Conservation (phyloP, 1,140 invertebrate species). For the Heliothis virescens region DNA sequence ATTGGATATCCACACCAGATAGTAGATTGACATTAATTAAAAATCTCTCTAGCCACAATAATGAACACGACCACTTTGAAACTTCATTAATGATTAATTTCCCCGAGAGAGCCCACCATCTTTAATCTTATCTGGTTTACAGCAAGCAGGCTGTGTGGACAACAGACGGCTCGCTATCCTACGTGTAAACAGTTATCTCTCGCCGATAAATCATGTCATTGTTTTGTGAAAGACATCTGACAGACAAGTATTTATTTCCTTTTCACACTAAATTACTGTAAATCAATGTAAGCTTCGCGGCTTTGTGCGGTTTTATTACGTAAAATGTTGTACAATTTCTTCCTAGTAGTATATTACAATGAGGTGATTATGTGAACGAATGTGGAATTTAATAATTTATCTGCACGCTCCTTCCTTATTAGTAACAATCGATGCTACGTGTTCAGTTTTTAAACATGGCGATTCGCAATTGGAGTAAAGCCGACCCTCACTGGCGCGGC, state of each 20-base stretch:
- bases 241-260: conserved; percentile 56
- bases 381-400: conserved; percentile 34
- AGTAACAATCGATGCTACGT: conserved; percentile 6
- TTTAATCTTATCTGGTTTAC: conserved; percentile 43
- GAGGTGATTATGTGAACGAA: conserved; percentile 10
- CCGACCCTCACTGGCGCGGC: conserved; percentile 13
- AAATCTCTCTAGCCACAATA: not conserved
- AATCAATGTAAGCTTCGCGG: conserved; percentile 40
- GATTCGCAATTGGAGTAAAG: not conserved
- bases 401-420: conserved; percentile 32
- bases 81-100: conserved; percentile 24
- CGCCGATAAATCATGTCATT: conserved; percentile 58
- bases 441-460: not conserved
- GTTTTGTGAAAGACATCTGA: conserved; percentile 59
- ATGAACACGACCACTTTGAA: conserved; percentile 1
- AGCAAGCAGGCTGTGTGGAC: conserved; percentile 25
- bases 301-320: conserved; percentile 37
- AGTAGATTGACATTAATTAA: too few species aligned
- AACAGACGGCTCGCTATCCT: conserved; percentile 45
- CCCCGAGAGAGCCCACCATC: conserved; percentile 25
- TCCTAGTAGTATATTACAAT: conserved; percentile 23
- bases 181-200: conserved; percentile 54
- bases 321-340: conserved; percentile 40
- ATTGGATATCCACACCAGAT: not conserved
- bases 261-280: conserved; percentile 51